Evolutionary conservation across 1,140 invertebrate species (phyloP).

Genomic region (Lucilia cuprina): DNA sequence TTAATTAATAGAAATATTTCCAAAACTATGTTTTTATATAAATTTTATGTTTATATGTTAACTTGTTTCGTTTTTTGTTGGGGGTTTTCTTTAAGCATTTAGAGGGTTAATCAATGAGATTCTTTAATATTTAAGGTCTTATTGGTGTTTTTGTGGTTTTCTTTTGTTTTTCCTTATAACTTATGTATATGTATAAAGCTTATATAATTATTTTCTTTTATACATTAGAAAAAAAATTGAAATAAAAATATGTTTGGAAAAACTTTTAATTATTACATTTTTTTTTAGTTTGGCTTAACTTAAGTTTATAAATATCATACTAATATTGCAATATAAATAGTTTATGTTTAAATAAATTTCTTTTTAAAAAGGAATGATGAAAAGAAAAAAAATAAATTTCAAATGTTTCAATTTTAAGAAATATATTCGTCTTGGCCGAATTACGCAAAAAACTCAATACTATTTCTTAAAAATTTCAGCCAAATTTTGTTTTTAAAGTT

Average conservation of each 20-base stretch:
- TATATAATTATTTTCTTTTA: neutral
- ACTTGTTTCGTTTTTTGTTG: too few species aligned
- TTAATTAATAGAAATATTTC: too few species aligned
- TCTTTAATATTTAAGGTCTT: too few species aligned
- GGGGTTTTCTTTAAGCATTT: too few species aligned
- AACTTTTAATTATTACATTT: too few species aligned
- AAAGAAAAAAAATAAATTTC: too few species aligned
- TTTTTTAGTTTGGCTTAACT: neutral
- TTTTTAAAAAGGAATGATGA: neutral
- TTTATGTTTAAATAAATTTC: neutral
- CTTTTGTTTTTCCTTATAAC: too few species aligned
- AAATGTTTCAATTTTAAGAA: neutral
- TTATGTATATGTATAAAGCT: neutral
- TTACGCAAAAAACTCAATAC: neutral
- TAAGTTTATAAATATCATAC: neutral
- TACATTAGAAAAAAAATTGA: too few species aligned
- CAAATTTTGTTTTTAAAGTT: neutral
- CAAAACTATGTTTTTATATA: too few species aligned
- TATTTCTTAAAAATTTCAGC: neutral
- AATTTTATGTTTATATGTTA: too few species aligned
- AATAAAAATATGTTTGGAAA: neutral
- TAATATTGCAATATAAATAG: neutral
- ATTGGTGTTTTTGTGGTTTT: too few species aligned
- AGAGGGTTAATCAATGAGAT: too few species aligned
- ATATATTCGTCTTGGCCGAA: neutral